Conservation (phyloP, 2,797 vertebrate species). For the Pelodytes ibericus region DNA sequence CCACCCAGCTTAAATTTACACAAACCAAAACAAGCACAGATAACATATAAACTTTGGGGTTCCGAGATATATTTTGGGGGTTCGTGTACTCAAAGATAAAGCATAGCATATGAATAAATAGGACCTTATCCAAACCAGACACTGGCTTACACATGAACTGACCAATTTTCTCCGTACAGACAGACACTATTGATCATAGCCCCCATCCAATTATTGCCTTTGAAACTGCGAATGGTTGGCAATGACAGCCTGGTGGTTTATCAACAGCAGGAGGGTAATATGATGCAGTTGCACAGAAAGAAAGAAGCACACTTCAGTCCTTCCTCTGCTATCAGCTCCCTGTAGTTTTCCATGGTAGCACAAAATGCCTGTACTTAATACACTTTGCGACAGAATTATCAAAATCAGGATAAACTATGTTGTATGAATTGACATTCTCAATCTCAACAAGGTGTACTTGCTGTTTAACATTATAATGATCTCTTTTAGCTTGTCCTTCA, state of each 20-base stretch:
- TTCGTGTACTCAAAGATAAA: no score
- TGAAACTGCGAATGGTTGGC: constrained; percentile 37
- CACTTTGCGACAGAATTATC: constrained; percentile 38
- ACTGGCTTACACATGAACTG: constrained; percentile 2
- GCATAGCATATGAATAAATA: not conserved
- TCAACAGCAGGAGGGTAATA: constrained; percentile 44
- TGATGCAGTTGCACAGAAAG: constrained; percentile 39
- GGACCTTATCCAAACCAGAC: constrained; percentile 21
- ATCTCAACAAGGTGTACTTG: constrained; percentile 55
- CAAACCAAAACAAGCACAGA: no score
- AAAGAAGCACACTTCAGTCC: constrained; percentile 33
- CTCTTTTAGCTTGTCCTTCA: constrained; percentile 43
- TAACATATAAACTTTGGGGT: no score
- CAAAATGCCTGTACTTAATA: constrained; percentile 40
- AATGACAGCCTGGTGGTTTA: constrained; percentile 21
- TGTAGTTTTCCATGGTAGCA: constrained; percentile 15
- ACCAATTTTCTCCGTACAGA: constrained; percentile 14
- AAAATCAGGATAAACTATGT: constrained; percentile 50
- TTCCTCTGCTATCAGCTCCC: constrained; percentile 53
- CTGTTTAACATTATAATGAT: constrained; percentile 59
- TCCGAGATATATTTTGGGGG: no score
- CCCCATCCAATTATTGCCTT: constrained; percentile 42
- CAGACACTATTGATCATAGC: constrained; percentile 44
- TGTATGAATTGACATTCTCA: constrained; percentile 51
- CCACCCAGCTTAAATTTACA: no score